Base-by-base conservation (phyloP, 2,888 invertebrate species). In the Steromphala cineraria region DNA sequence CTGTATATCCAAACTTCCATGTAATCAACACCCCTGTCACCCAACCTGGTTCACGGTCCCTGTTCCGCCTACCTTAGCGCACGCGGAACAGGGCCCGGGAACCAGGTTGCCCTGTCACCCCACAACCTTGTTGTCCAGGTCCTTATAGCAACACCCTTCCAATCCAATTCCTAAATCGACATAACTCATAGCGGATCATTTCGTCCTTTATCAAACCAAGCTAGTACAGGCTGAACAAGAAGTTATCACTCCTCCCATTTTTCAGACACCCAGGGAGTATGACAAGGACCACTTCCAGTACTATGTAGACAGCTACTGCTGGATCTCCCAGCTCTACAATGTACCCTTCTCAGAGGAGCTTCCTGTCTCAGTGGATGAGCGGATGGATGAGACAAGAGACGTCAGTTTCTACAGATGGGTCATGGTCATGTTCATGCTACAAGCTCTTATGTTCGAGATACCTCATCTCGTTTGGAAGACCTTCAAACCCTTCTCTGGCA, bases 341-440 rank as follows among this genome's bases (percentile, higher is more conserved):
- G n/a, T 74, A 3, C 71, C 71, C 36, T 40, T 46, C 40, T 74
- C 36, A 0, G 71, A 74, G 19, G 19, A 28, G 19, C 13, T 74
- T 8, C 71, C 71, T 13, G 46, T 46, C 13, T 19, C 40, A 10
- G n/a, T 36, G 28, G 71, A 36, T 19, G 71, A 74, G 17, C 15
- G 71, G 46, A 62, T 62, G 62, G 24, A 24, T 15, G 71, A 74
- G n/a, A 36, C 28, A 10, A 28, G 40, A 36, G 71, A 74, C 36
- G 46, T 74, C n/a, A 46, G 71, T n/a, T 74, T 74, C 71, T 74
- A 74, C 71, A 21, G 71, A 17, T 74, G 71, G 71, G 71, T 74
- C 19, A 46, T 74, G 17, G 71, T 74, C n/a, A 74, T 74, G 71
- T 74, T 74, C 71, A 36, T 74, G 71, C 4, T 74, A 15, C 71